phyloP scores from a whole-genome alignment of 2,888 invertebrate genomes.

The Sceliomorpha sp. region DNA sequence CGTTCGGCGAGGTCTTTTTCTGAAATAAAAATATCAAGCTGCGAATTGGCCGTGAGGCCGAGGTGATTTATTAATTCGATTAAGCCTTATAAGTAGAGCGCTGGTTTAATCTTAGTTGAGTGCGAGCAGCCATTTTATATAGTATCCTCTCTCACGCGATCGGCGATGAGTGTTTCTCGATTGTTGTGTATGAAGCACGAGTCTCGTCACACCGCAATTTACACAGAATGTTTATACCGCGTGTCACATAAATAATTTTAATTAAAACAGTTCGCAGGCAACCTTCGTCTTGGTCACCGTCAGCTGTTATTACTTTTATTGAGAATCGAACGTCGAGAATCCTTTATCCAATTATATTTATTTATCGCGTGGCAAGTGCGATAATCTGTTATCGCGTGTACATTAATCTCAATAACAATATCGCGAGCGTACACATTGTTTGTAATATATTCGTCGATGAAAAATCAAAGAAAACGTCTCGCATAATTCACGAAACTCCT shows the following conservation, averaged over 20 bases:
- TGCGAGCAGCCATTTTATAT: constrained; percentile 69
- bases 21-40: constrained; percentile 72
- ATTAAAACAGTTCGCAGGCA: constrained; percentile 14
- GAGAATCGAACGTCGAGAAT: neutral
- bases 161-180: constrained; percentile 56
- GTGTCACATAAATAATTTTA: constrained; percentile 38
- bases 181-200: constrained; percentile 53
- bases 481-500: too few relatives aligned
- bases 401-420: constrained; percentile 36
- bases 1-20: constrained; percentile 7
- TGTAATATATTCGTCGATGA: constrained; percentile 24
- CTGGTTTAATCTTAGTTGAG: constrained; percentile 71
- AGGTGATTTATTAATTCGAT: constrained; percentile 76
- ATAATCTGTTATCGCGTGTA: constrained; percentile 10
- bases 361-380: neutral
- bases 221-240: constrained; percentile 28
- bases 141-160: constrained; percentile 71
- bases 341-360: constrained; percentile 8
- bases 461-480: constrained; percentile 10
- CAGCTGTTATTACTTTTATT: constrained; percentile 4
- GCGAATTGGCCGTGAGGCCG: constrained; percentile 65
- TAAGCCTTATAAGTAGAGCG: constrained; percentile 71
- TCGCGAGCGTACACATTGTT: constrained; percentile 13
- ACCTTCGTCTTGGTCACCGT: neutral
- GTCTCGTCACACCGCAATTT: constrained; percentile 34